Conservation (phyloP, 2,888 invertebrate species). For the Leptogaster cylindrica region DNA sequence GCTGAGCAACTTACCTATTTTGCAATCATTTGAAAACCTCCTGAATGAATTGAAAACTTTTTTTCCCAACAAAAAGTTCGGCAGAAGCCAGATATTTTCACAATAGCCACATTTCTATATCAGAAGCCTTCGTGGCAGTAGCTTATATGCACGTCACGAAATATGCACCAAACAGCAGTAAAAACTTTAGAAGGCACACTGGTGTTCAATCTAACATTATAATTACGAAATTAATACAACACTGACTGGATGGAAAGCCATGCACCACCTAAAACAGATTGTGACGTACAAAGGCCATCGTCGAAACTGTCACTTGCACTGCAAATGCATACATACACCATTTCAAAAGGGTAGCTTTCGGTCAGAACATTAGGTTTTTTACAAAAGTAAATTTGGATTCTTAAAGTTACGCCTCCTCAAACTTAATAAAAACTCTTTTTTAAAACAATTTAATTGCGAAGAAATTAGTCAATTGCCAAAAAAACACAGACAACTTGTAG, state of each 20-base stretch:
- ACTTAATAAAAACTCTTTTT: too few relatives aligned
- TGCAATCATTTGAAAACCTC: constrained; percentile 15
- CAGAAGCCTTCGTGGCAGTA: constrained; percentile 29
- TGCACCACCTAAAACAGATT: background rate
- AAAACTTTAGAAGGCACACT: background rate
- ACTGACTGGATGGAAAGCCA: background rate
- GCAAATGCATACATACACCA: too few relatives aligned
- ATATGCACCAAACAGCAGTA: background rate
- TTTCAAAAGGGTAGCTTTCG: too few relatives aligned
- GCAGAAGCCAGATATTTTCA: constrained; percentile 5
- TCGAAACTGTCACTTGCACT: constrained; percentile 9
- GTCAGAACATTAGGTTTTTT: too few relatives aligned
- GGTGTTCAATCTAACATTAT: background rate
- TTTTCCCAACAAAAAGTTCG: background rate
- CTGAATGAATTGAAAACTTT: background rate
- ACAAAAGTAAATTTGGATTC: too few relatives aligned
- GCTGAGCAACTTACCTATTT: constrained; percentile 32
- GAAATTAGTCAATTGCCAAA: too few relatives aligned
- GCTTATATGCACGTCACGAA: constrained; percentile 10
- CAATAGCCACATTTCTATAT: constrained; percentile 5
- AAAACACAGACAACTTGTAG: too few relatives aligned
- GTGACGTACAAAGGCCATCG: constrained; percentile 13
- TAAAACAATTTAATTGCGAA: too few relatives aligned
- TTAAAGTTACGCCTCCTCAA: too few relatives aligned
- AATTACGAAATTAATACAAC: background rate